Evolutionary conservation across 2,797 vertebrate species (phyloP), one percentile per base, ranked within the genome.

Genomic region (Limnodromus scolopaceus): DNA sequence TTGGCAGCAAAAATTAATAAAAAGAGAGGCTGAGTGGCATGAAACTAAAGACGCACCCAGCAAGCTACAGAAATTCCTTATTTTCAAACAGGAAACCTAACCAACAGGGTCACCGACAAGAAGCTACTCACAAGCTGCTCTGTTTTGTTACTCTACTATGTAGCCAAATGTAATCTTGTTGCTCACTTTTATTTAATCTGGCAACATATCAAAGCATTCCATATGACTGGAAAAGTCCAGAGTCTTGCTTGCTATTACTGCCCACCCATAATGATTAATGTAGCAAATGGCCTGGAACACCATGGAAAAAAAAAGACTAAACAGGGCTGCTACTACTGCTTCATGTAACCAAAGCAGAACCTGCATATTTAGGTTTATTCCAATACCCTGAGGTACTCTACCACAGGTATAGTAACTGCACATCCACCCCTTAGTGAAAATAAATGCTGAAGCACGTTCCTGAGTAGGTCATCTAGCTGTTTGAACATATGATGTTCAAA

Each of bases 191-290:
- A 60, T 78, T 91, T 84, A 53, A 49, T 27, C 32, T 81, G 63
- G 89, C 70, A 91, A 34, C 12, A 10, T 9, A 69, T 30, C 60
- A 94, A 87, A 89, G 58, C 28, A 82, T 54, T 77, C 70, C 45
- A 30, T 14, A 19, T 1, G 16, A 68, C 58, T 43, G 66, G 54
- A 68, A 69, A 82, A 76, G 12, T 79, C 63, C 23, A 48, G 64
- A 64, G 36, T 45, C 76, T 69, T 71, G 27, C 13, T 45, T 89
- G 80, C 48, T 78, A 4, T 49, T 88, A 25, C 34, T 79, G 39
- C 54, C 71, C 71, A 89, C 32, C 46, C 78, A 15, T 8, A 49
- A 51, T 1, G 36, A 49, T 0, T 13, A 16, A 22, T 45, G 13
- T 48, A 68, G 45, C 54, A 76, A 87, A 76, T 58, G 10, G 65